A percentile compares a stretch with the other conserved stretches of the same genome.
Evolutionary conservation across 2,888 invertebrate genomes (phyloP).

Genomic region (Steinernema scapterisci): DNA sequence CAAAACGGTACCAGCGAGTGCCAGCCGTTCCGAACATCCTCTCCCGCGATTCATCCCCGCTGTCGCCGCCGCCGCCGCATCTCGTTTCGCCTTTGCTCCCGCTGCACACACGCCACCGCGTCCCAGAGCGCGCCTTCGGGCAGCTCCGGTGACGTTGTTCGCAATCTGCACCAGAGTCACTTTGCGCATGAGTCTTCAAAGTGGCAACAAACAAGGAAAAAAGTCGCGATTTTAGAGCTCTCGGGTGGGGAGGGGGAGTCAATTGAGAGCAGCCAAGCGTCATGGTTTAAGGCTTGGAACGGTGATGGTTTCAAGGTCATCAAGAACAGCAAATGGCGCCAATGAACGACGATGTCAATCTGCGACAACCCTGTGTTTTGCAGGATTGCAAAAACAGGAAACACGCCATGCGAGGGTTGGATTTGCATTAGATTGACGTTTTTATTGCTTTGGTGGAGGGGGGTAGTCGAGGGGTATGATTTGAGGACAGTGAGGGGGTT

Average conservation of each 20-base stretch:
- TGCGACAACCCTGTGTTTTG: background rate
- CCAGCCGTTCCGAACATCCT: conserved; percentile 19
- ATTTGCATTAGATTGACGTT: too few species aligned
- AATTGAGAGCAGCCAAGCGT: background rate
- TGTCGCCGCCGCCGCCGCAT: background rate
- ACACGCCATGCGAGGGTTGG: background rate
- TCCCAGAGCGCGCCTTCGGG: background rate
- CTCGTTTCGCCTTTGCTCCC: background rate
- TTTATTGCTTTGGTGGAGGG: too few species aligned
- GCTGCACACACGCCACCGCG: background rate
- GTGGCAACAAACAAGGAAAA: background rate
- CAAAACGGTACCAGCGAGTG: conserved; percentile 21
- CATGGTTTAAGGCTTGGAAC: too few species aligned
- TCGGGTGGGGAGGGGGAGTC: background rate
- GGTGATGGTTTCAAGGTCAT: conserved; percentile 17
- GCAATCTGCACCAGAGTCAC: background rate
- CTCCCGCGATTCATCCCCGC: background rate
- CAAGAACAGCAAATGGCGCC: background rate
- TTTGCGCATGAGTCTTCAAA: background rate
- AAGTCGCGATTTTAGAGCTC: background rate
- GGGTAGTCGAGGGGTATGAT: too few species aligned
- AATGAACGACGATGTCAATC: background rate
- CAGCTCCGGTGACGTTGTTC: background rate
- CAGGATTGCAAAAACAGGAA: background rate
- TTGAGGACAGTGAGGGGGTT: too few species aligned